A percentile compares a stretch with the other conserved stretches of the same genome.
Conservation (phyloP, 2,113 vertebrate genomes). For the Peucedramus taeniatus region DNA sequence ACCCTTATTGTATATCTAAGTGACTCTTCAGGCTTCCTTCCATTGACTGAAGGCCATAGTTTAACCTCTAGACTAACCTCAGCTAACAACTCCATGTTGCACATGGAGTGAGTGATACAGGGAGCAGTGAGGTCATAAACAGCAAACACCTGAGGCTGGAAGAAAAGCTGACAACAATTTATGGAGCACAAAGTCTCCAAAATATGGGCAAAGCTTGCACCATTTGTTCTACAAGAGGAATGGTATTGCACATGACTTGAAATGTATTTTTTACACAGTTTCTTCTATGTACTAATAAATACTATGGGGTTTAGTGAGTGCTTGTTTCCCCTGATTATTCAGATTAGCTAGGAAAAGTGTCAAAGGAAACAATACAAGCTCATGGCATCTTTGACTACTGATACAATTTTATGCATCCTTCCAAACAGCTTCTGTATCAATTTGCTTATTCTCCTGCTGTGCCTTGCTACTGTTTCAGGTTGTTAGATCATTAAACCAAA, state of each 20-base stretch:
- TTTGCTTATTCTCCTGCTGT: neutral
- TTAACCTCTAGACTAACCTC: neutral
- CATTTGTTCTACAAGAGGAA: neutral
- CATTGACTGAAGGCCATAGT: neutral
- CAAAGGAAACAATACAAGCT: neutral
- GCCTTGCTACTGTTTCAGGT: neutral
- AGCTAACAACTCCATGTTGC: neutral
- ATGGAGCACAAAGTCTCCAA: neutral
- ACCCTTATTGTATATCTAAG: neutral
- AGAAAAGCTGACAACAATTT: neutral
- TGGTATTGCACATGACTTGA: neutral
- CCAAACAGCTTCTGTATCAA: neutral
- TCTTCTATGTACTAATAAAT: neutral
- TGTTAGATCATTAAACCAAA: neutral
- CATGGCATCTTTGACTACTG: neutral
- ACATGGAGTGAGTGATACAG: neutral
- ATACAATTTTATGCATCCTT: neutral
- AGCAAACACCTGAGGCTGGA: neutral
- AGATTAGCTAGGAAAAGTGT: neutral
- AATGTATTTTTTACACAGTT: neutral
- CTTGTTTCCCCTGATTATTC: neutral
- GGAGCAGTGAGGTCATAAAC: neutral
- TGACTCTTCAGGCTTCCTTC: neutral
- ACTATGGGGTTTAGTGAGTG: neutral
- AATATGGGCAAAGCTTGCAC: neutral